These are phyloP conservation scores for Phocides pigmalion DNA, from an alignment of 1,140 invertebrate species.

Conservation along the genomic window DNA sequence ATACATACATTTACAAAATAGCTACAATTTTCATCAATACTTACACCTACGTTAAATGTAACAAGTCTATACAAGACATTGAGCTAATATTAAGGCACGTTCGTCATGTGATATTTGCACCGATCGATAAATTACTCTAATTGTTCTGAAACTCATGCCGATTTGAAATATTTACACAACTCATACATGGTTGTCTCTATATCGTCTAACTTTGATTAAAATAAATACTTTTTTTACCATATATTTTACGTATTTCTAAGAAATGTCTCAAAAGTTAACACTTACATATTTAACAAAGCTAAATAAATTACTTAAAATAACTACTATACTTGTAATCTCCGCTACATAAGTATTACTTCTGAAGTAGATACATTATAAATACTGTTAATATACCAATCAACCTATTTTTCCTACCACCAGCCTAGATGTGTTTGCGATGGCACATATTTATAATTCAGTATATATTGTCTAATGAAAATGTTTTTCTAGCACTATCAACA, in stretches of 20 bases:
- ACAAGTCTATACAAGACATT: slow-evolving; percentile 32
- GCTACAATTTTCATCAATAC: slow-evolving; percentile 43
- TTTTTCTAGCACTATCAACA: slow-evolving; percentile 35
- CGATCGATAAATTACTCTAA: slow-evolving; percentile 8
- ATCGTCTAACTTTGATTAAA: not conserved
- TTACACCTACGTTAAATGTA: slow-evolving; percentile 35
- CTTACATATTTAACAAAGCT: too few species aligned
- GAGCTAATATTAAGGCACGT: not conserved
- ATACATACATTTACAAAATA: slow-evolving; percentile 54
- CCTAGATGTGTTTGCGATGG: slow-evolving; percentile 15
- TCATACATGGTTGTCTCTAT: slow-evolving; percentile 6
- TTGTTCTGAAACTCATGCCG: slow-evolving; percentile 23
- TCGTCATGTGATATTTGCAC: not conserved
- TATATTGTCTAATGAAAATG: slow-evolving; percentile 15
- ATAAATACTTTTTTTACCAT: not conserved
- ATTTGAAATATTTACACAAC: slow-evolving; percentile 27
- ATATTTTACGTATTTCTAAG: not conserved
- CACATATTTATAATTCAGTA: not conserved
- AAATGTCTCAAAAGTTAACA: too few species aligned
- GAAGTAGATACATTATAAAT: not conserved
- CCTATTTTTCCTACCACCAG: slow-evolving; percentile 4
- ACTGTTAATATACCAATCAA: slow-evolving; percentile 2
- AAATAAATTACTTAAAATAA: not conserved
- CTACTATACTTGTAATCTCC: not conserved
- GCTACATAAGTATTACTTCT: not conserved